These are phyloP conservation scores for Epizoanthus scotinus DNA, from an alignment of 92 coral and sea anemone species.

Conservation along the genomic window DNA sequence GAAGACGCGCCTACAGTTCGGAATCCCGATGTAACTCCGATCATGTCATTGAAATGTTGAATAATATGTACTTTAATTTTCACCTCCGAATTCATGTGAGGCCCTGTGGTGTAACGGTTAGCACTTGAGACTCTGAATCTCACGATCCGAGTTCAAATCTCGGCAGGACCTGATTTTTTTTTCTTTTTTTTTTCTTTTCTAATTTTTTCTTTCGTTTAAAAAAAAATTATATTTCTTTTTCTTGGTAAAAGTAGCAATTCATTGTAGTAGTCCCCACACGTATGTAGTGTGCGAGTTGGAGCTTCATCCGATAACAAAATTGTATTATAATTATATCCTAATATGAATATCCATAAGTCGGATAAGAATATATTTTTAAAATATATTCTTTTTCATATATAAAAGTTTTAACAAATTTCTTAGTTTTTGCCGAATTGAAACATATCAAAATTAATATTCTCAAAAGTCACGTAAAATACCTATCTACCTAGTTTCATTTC, in stretches of 20 bases:
- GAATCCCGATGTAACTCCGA: slow-evolving; percentile 71
- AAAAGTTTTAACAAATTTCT: no score
- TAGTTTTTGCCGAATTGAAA: no score
- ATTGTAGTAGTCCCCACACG: neutral
- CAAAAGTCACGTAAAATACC: no score
- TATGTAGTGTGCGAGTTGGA: neutral
- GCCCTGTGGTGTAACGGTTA: slow-evolving; percentile 98
- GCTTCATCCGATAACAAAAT: neutral
- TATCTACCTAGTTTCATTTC: no score
- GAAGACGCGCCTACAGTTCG: slow-evolving; percentile 85
- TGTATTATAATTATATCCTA: no score
- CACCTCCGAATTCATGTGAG: neutral
- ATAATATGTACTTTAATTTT: slow-evolving; percentile 7
- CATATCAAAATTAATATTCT: no score
- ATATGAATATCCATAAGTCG: no score
- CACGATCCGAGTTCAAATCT: slow-evolving; percentile 99
- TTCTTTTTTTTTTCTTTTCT: neutral
- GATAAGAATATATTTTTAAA: no score
- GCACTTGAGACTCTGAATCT: slow-evolving; percentile 99
- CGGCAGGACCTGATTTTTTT: slow-evolving; percentile 85
- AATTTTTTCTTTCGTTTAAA: no score
- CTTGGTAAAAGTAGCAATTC: neutral
- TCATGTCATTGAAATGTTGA: neutral
- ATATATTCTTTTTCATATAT: no score
- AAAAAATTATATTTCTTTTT: neutral